Evolutionary conservation across 2,113 vertebrate genomes (phyloP), one percentile per base, ranked within the genome.

Genomic region (Oriolus oriolus): DNA sequence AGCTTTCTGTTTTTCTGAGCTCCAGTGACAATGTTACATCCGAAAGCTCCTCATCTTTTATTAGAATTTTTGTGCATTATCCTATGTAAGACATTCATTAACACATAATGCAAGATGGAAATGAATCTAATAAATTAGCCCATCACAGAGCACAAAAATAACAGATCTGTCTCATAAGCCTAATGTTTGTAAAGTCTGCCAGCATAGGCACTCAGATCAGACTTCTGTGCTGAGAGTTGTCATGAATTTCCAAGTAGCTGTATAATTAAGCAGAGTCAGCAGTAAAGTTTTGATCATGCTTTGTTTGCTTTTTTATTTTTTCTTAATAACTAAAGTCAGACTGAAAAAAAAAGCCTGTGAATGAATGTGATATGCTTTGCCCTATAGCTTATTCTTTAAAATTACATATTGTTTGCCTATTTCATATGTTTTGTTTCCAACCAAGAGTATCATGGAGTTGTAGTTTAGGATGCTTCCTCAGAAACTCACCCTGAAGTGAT

Each of bases 1-100:
- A 70, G 69, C 52, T 90, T 73, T 93, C 17, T 69, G 50, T 65
- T 94, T 74, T 84, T 66, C 64, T 70, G n/a, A 65, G 59, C 75
- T 92, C 45, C 50, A 59, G 14, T 50, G 90, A 74, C 47, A 17
- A 53, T 28, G 39, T 82, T 70, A 39, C 24, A 39, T 75, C 73
- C 86, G 68, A 86, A 90, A 92, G n/a, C 35, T 83, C 42, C 78
- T 91, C 41, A 39, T 80, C 23, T 39, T 78, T 18, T n/a, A 16
- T 59, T 86, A 66, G 60, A 61, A 11, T 74, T 92, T 76, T 63
- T 75, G 35, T 81, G 44, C 14, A 19, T 77, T 90, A 42, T 80
- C 41, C 42, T 82, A 13, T 39, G 50, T n/a, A 80, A 75, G 57
- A 39, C 28, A 56, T 73, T 82, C 28, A 63, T 87, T 95, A 91